Percentiles rank a stretch among this genome's conserved stretches.
Evolutionary conservation across 1,140 invertebrate species (phyloP).

Genomic region (Paramacrobiotus metropolitanus): DNA sequence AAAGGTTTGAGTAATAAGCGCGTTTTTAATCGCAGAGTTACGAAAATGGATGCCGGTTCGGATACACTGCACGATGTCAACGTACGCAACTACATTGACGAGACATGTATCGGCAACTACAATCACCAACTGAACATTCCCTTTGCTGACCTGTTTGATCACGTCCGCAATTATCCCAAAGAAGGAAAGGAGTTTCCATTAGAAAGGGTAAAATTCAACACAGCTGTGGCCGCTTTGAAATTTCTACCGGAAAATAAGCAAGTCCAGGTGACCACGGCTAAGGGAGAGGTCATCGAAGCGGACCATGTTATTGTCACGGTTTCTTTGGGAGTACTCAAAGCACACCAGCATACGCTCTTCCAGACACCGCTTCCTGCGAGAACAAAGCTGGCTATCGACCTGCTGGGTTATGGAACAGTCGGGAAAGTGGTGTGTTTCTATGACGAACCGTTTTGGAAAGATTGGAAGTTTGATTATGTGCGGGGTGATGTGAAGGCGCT

Average conservation of each 20-base stretch:
- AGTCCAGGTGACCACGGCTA: constrained; percentile 16
- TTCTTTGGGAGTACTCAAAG: constrained; percentile 41
- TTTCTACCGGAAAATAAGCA: neutral
- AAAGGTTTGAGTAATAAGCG: no score
- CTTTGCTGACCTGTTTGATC: neutral
- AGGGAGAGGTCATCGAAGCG: constrained; percentile 31
- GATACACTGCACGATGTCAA: neutral
- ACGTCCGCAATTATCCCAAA: neutral
- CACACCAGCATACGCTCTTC: constrained; percentile 29
- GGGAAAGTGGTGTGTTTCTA: constrained; percentile 50
- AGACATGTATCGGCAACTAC: neutral
- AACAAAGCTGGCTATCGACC: constrained; percentile 21
- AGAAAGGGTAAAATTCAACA: neutral
- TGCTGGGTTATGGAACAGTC: constrained; percentile 38
- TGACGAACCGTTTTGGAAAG: constrained; percentile 33
- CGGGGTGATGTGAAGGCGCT: constrained; percentile 14
- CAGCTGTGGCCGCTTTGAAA: neutral
- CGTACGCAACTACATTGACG: neutral
- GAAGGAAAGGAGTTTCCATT: neutral
- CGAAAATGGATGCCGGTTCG: neutral
- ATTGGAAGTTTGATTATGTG: constrained; percentile 3
- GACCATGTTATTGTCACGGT: constrained; percentile 41
- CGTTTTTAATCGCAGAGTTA: neutral
- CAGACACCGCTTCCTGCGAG: constrained; percentile 31
- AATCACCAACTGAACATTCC: neutral